Conservation (phyloP, 2,888 invertebrate genomes). For the Tenthredo livida region DNA sequence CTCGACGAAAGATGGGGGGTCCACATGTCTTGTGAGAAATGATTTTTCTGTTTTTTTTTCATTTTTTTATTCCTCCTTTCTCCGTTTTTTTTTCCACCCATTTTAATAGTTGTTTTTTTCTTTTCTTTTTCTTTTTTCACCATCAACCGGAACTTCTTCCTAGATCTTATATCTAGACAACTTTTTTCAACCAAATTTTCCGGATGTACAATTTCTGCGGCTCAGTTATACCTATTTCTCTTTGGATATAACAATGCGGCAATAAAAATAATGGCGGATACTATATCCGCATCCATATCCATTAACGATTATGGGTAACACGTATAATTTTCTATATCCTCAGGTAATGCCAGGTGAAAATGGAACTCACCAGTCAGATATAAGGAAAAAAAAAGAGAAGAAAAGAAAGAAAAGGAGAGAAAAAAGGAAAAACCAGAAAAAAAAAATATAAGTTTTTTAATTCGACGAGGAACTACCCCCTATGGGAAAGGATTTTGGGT, state of each 20-base stretch:
- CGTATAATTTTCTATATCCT: neutral
- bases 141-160: slow-evolving; percentile 26
- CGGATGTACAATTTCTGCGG: neutral
- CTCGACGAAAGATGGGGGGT: slow-evolving; percentile 43
- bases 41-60: slow-evolving; percentile 38
- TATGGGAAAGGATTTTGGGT: slow-evolving; percentile 74
- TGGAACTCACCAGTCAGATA: slow-evolving; percentile 70
- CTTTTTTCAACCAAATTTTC: neutral
- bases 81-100: slow-evolving; percentile 52
- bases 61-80: slow-evolving; percentile 1
- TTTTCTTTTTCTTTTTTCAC: slow-evolving; percentile 29
- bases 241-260: neutral
- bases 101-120: slow-evolving; percentile 66
- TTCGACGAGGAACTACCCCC: slow-evolving; percentile 65
- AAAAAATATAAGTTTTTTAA: slow-evolving; percentile 60
- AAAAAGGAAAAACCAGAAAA: slow-evolving; percentile 48
- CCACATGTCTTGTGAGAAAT: slow-evolving; percentile 53
- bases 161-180: neutral
- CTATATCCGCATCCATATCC: neutral
- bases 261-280: neutral
- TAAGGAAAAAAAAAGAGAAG: slow-evolving; percentile 54
- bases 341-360: slow-evolving; percentile 70
- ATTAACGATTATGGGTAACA: neutral
- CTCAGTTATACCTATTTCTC: neutral
- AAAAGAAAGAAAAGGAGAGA: slow-evolving; percentile 37